Conservation (phyloP, 2,888 invertebrate species). For the Aleiodes alternator region DNA sequence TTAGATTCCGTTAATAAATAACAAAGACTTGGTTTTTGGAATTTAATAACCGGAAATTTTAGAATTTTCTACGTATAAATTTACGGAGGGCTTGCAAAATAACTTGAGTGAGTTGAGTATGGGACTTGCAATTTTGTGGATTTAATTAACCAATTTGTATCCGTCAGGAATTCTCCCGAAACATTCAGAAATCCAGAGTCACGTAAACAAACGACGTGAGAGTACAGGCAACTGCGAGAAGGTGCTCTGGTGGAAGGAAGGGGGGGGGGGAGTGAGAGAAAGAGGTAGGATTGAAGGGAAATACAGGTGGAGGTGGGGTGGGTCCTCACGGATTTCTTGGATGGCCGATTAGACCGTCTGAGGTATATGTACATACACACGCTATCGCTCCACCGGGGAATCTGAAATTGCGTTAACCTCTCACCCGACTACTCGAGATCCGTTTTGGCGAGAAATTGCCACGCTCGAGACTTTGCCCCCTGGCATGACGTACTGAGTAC, state of each 20-base stretch:
- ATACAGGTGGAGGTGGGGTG: conserved; percentile 16
- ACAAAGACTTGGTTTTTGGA: conserved; percentile 9
- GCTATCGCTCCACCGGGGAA: conserved; percentile 44
- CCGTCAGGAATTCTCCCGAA: conserved; percentile 43
- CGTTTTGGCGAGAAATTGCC: conserved; percentile 47
- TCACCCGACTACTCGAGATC: conserved; percentile 46
- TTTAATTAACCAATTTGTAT: conserved; percentile 50
- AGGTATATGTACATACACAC: conserved; percentile 41
- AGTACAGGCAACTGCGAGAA: conserved; percentile 19
- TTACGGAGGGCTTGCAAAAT: too few species aligned
- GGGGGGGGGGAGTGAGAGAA: not conserved
- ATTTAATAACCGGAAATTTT: not conserved
- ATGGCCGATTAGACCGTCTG: conserved; percentile 48
- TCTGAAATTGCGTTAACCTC: conserved; percentile 50
- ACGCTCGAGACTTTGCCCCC: conserved; percentile 38
- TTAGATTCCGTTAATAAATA: conserved; percentile 23
- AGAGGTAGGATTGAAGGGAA: conserved; percentile 12
- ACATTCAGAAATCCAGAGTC: conserved; percentile 39
- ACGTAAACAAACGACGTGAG: conserved; percentile 46
- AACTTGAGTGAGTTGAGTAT: too few species aligned
- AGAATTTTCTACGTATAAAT: too few species aligned
- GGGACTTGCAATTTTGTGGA: conserved; percentile 41
- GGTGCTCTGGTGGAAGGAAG: not conserved
- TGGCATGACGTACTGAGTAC: conserved; percentile 8
- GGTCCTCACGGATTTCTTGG: conserved; percentile 48